These are phyloP conservation scores for Balaenoptera acutorostrata DNA, from an alignment of 2,113 vertebrate species.

Conservation along the genomic window DNA sequence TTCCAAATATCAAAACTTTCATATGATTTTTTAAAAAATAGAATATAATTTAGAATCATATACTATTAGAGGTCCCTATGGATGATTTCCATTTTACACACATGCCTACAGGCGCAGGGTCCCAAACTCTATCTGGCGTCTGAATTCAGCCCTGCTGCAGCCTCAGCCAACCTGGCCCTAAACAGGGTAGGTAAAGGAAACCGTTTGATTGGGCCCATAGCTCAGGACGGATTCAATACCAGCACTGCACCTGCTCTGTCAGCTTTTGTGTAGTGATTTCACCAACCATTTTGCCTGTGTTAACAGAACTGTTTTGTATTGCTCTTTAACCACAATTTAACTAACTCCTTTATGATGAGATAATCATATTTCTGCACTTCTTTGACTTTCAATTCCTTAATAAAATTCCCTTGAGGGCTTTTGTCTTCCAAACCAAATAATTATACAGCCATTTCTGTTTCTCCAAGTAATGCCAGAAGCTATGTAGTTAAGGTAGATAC, in stretches of 20 bases:
- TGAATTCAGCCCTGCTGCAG: not conserved
- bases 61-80: not conserved
- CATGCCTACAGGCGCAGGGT: rapidly evolving
- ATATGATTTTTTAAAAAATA: not conserved
- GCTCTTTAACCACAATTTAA: not conserved
- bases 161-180: not conserved
- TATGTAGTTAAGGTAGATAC: not conserved
- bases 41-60: not conserved
- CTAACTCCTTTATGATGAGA: not conserved
- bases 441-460: not conserved
- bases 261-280: not conserved
- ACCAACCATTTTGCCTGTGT: not conserved
- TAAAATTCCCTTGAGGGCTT: not conserved
- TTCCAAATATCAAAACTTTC: not conserved
- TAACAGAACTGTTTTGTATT: not conserved
- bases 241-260: not conserved
- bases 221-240: not conserved
- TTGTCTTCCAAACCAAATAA: constrained; percentile 17
- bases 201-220: not conserved
- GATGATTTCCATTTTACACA: not conserved
- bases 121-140: not conserved
- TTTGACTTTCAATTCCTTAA: not conserved
- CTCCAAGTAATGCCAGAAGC: not conserved
- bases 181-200: not conserved
- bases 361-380: not conserved